phyloP scores from a whole-genome alignment of 2,888 invertebrate species.

The Eupeodes latifasciatus region DNA sequence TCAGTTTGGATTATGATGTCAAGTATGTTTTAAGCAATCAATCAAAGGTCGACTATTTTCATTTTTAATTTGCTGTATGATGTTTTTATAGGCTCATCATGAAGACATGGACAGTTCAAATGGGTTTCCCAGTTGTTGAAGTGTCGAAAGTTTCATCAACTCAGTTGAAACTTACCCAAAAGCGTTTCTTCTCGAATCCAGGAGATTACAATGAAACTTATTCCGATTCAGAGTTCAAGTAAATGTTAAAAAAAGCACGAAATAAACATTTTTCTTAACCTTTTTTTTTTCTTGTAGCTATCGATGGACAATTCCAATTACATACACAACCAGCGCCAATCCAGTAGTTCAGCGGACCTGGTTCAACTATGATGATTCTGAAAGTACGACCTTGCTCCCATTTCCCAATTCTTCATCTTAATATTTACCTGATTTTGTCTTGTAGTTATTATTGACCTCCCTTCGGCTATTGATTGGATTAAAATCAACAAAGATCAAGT shows the following conservation, averaged over 20 bases:
- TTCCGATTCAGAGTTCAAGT: conserved; percentile 85
- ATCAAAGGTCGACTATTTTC: neutral
- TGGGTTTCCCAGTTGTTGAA: conserved; percentile 92
- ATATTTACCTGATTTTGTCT: neutral
- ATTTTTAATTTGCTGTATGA: neutral
- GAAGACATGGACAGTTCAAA: conserved; percentile 95
- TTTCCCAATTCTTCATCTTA: neutral
- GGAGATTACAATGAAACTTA: conserved; percentile 85
- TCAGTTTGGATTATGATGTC: conserved; percentile 85
- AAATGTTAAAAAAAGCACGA: conserved; percentile 76
- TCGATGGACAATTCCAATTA: conserved; percentile 94
- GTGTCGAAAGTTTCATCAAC: conserved; percentile 85
- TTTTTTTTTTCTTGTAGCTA: conserved; percentile 85
- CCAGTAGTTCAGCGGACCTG: conserved; percentile 81
- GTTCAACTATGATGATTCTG: conserved; percentile 82
- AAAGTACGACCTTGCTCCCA: conserved; percentile 75
- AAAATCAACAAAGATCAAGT: conserved; percentile 94
- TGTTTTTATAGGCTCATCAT: conserved; percentile 86
- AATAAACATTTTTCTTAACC: neutral
- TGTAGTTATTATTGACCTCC: conserved; percentile 84
- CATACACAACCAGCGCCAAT: conserved; percentile 87
- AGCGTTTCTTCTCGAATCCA: conserved; percentile 90
- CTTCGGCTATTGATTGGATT: conserved; percentile 87
- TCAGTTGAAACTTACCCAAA: conserved; percentile 88
- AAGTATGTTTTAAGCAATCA: conserved; percentile 79